phyloP scores from a whole-genome alignment of 2,113 vertebrate genomes.

The Zosterops hypoxanthus region DNA sequence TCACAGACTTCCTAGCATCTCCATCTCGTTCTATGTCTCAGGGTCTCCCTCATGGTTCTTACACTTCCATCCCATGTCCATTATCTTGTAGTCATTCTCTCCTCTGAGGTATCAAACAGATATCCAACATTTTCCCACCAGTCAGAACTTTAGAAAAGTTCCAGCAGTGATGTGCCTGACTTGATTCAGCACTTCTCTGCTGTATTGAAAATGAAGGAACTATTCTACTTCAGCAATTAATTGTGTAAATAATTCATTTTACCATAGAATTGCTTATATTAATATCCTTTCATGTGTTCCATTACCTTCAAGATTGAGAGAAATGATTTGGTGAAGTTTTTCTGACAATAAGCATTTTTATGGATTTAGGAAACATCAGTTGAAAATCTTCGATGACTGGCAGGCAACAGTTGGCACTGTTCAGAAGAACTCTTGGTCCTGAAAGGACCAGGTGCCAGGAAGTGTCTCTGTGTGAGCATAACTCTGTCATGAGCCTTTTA shows the following conservation, averaged over 20 bases:
- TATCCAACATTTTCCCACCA: not conserved
- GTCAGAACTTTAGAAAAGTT: not conserved
- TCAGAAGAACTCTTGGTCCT: not conserved
- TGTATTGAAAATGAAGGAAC: not conserved
- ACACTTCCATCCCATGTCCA: not conserved
- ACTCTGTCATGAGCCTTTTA: not conserved
- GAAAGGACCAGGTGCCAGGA: not conserved
- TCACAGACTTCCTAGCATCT: not conserved
- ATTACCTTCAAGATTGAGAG: not conserved
- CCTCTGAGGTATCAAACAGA: not conserved
- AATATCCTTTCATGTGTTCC: not conserved
- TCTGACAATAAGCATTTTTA: not conserved
- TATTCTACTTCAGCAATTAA: not conserved
- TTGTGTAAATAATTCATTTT: slow-evolving; percentile 28
- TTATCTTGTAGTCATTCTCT: not conserved
- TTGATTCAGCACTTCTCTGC: not conserved
- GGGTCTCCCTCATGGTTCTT: not conserved
- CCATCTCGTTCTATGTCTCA: not conserved
- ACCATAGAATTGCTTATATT: not conserved
- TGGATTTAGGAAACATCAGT: not conserved
- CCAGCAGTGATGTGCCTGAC: not conserved
- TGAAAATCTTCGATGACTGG: not conserved
- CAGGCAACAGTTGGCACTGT: not conserved
- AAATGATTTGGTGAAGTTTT: not conserved
- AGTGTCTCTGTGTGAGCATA: not conserved